Conservation (phyloP, 2,888 invertebrate genomes). For the Chironomus riparius region DNA sequence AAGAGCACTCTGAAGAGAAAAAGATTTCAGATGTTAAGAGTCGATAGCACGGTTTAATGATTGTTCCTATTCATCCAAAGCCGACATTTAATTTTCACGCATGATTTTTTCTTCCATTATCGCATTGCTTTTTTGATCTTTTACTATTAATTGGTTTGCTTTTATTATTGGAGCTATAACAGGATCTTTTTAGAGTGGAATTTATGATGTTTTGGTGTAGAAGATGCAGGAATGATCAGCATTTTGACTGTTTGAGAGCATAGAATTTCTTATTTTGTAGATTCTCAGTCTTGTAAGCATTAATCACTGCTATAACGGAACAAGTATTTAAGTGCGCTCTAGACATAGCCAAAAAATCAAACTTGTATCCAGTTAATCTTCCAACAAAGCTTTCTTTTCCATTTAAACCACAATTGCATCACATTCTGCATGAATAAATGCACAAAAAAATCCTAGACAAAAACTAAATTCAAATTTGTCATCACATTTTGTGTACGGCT, state of each 20-base stretch:
- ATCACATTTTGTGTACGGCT: not conserved
- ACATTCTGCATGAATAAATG: too few species aligned
- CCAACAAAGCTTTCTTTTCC: too few species aligned
- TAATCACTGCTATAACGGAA: too few species aligned
- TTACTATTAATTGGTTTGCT: not conserved
- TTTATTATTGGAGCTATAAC: not conserved
- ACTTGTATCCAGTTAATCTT: too few species aligned
- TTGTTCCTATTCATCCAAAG: not conserved
- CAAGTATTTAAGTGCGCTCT: too few species aligned
- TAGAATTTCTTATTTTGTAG: too few species aligned
- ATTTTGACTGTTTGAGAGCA: too few species aligned
- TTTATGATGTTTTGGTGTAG: not conserved
- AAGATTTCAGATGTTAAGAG: not conserved
- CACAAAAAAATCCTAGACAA: too few species aligned
- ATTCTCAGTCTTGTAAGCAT: too few species aligned
- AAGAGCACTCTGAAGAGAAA: too few species aligned
- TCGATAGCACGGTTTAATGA: conserved; percentile 17
- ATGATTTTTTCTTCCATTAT: not conserved
- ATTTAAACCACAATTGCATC: too few species aligned
- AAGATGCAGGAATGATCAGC: not conserved
- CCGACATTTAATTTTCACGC: conserved; percentile 25
- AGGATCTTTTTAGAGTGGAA: not conserved
- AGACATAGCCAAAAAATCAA: too few species aligned
- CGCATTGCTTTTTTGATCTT: not conserved
- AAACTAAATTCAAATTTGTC: conserved; percentile 15